Percentiles rank a stretch among this genome's conserved stretches.
phyloP scores from a whole-genome alignment of 2,888 invertebrate species.

The Lymantria monacha region DNA sequence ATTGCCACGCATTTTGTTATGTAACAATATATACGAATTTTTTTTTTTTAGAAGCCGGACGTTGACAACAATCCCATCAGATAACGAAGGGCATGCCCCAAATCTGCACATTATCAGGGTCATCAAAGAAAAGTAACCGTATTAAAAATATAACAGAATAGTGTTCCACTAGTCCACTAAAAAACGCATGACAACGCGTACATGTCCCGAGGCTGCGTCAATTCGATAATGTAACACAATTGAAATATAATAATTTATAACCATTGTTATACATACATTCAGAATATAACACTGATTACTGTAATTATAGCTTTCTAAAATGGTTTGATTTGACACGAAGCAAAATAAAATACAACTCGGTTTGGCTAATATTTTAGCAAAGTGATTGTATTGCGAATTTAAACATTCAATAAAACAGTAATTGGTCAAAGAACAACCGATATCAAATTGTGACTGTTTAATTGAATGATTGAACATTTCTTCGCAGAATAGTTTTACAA shows the following conservation, averaged over 20 bases:
- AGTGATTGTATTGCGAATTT: conserved; percentile 3
- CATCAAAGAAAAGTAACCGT: conserved; percentile 72
- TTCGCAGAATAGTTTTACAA: no score
- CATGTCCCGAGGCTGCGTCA: conserved; percentile 50
- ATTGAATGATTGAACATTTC: no score
- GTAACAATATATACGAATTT: no score
- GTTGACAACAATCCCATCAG: conserved; percentile 33
- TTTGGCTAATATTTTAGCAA: conserved; percentile 7
- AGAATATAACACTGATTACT: conserved; percentile 18
- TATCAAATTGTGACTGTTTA: conserved; percentile 14
- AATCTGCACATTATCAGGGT: conserved; percentile 54
- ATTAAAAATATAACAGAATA: conserved; percentile 76
- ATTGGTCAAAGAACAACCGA: neutral
- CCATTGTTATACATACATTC: conserved; percentile 30
- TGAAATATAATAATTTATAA: conserved; percentile 39
- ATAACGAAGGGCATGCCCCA: conserved; percentile 60
- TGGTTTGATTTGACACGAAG: conserved; percentile 8
- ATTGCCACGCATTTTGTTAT: no score
- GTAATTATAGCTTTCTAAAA: conserved; percentile 29
- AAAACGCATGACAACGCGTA: conserved; percentile 56
- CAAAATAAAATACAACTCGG: conserved; percentile 23
- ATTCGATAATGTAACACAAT: conserved; percentile 53
- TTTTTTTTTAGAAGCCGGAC: neutral
- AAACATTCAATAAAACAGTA: conserved; percentile 3
- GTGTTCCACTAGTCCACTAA: conserved; percentile 70